These are phyloP conservation scores for Grus americana DNA, from an alignment of 2,113 vertebrate genomes.

Conservation along the genomic window DNA sequence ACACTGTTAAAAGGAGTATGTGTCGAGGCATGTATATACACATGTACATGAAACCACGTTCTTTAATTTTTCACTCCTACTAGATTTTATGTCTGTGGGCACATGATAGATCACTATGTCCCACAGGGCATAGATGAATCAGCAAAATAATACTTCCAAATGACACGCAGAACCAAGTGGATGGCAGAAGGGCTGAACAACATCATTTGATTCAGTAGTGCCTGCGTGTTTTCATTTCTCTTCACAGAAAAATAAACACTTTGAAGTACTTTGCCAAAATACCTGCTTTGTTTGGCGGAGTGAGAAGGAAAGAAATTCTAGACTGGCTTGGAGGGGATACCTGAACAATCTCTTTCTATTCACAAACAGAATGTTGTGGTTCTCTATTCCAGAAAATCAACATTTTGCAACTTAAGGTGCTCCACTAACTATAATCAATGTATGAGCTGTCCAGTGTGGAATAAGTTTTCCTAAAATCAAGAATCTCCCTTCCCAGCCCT, in stretches of 20 bases:
- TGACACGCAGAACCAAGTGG: neutral
- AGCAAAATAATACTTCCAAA: neutral
- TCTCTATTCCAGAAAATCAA: neutral
- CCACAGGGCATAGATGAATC: neutral
- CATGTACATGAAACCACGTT: neutral
- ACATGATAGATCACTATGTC: neutral
- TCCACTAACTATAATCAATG: neutral
- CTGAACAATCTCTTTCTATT: neutral
- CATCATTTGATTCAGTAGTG: neutral
- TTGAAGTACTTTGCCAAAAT: neutral
- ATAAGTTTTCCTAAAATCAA: conserved; percentile 9
- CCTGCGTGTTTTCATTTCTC: neutral
- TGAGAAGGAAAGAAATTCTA: neutral
- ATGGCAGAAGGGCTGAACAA: neutral
- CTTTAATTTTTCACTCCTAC: neutral
- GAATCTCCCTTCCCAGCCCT: neutral
- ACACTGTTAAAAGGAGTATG: neutral
- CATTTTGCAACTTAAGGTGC: neutral
- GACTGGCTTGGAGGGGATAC: neutral
- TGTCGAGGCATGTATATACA: neutral
- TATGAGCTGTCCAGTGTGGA: neutral
- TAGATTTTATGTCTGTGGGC: neutral
- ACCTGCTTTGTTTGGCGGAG: neutral
- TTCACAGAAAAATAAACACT: neutral
- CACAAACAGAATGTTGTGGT: neutral